A percentile compares a stretch with the other conserved stretches of the same genome.
These are phyloP conservation scores for Sinocyclocheilus grahami DNA, from an alignment of 2,113 vertebrate genomes.

Conservation along the genomic window DNA sequence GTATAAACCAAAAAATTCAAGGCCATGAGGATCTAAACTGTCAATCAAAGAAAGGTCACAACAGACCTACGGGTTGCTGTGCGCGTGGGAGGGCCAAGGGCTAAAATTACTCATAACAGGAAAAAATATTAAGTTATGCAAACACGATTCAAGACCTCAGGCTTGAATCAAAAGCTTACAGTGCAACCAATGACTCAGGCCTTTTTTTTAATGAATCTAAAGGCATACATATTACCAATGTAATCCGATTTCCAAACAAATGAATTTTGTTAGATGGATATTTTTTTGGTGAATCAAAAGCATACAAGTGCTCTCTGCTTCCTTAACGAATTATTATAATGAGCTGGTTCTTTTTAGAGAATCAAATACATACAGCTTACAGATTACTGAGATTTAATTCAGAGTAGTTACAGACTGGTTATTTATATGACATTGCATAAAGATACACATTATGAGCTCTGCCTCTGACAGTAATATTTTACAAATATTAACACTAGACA, in stretches of 20 bases:
- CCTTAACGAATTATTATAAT: not conserved
- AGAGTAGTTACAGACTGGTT: not conserved
- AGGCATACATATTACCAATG: too few species aligned
- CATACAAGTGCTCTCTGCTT: not conserved
- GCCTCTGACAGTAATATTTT: not conserved
- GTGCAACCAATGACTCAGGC: too few species aligned
- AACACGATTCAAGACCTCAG: slow-evolving; percentile 22
- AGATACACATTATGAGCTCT: not conserved
- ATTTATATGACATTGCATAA: not conserved
- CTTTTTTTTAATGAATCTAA: too few species aligned
- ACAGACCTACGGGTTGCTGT: slow-evolving; percentile 32
- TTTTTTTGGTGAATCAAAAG: too few species aligned
- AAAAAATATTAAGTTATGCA: slow-evolving; percentile 40
- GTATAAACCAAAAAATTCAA: slow-evolving; percentile 28
- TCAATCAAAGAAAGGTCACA: slow-evolving; percentile 47
- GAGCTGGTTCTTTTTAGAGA: not conserved
- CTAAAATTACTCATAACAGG: slow-evolving; percentile 23
- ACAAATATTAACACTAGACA: not conserved
- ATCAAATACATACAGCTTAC: not conserved
- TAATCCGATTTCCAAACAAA: too few species aligned
- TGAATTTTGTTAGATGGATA: too few species aligned
- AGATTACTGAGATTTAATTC: not conserved
- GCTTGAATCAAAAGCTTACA: not conserved
- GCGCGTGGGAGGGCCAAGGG: not conserved
- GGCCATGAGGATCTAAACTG: slow-evolving; percentile 10